These are phyloP conservation scores for Habroteleia sp. DNA, from an alignment of 2,888 invertebrate species.

Conservation along the genomic window DNA sequence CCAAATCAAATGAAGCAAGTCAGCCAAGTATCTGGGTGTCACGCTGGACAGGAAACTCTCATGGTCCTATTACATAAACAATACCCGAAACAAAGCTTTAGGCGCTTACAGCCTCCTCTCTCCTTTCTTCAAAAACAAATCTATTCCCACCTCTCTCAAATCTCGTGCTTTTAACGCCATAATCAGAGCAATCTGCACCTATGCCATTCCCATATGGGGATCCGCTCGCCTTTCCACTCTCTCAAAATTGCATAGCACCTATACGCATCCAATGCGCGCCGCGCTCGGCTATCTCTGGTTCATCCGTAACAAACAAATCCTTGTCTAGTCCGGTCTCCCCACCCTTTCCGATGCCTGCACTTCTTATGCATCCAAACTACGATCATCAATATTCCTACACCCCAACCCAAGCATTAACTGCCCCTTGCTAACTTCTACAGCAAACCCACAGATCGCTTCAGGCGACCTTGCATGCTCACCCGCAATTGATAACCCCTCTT, in stretches of 20 bases:
- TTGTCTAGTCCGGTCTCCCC: background rate
- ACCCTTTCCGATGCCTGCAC: background rate
- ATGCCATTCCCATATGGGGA: slow-evolving; percentile 23
- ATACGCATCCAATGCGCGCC: background rate
- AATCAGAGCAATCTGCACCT: slow-evolving; percentile 30
- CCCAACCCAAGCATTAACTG: too few species aligned
- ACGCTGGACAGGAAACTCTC: slow-evolving; percentile 26
- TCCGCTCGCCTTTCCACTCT: background rate
- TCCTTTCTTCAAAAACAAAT: background rate
- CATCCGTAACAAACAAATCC: slow-evolving; percentile 28
- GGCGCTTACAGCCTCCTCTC: slow-evolving; percentile 7
- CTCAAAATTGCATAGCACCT: background rate
- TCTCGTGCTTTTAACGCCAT: slow-evolving; percentile 40
- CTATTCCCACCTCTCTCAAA: slow-evolving; percentile 6
- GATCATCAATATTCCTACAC: too few species aligned
- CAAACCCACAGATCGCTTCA: too few species aligned
- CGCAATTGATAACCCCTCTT: too few species aligned
- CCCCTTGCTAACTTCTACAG: too few species aligned
- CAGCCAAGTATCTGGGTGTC: slow-evolving; percentile 36
- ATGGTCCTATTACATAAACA: slow-evolving; percentile 6
- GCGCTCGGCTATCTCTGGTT: slow-evolving; percentile 9
- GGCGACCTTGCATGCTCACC: too few species aligned
- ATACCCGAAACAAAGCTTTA: slow-evolving; percentile 10
- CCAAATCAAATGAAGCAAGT: slow-evolving; percentile 16
- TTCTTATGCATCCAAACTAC: too few species aligned